Percentiles rank a stretch among this genome's conserved stretches.
These are phyloP conservation scores for Spea bombifrons DNA, from an alignment of 2,113 vertebrate species.

Conservation along the genomic window DNA sequence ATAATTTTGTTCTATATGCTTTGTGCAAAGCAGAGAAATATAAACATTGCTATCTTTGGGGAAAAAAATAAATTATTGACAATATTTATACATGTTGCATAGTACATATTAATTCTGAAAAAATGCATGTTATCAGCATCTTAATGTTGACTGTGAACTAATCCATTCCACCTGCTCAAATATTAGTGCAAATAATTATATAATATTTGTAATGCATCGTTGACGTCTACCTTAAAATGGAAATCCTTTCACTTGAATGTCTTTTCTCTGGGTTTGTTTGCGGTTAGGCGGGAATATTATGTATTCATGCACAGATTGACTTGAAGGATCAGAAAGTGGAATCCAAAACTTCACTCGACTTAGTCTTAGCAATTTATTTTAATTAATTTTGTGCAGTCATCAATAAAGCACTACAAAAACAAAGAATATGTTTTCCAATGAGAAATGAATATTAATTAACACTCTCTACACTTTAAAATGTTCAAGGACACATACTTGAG, in stretches of 20 bases:
- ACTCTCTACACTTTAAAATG: too few species aligned
- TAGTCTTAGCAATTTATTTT: conserved; percentile 60
- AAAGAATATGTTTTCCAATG: too few species aligned
- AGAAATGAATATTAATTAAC: too few species aligned
- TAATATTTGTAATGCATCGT: conserved; percentile 77
- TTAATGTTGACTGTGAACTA: conserved; percentile 94
- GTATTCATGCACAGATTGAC: conserved; percentile 70
- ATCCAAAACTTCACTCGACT: conserved; percentile 60
- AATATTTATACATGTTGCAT: conserved; percentile 78
- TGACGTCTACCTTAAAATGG: conserved; percentile 66
- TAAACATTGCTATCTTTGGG: conserved; percentile 70
- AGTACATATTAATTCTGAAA: conserved; percentile 79
- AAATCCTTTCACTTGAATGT: conserved; percentile 68
- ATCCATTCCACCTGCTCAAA: conserved; percentile 99
- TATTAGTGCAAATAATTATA: conserved; percentile 84
- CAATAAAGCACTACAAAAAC: conserved; percentile 21
- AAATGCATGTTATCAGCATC: conserved; percentile 74
- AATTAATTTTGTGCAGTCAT: conserved; percentile 58
- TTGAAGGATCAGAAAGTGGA: conserved; percentile 60
- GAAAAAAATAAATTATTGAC: conserved; percentile 75
- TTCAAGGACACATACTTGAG: too few species aligned
- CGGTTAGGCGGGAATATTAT: conserved; percentile 62
- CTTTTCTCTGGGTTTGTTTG: conserved; percentile 67
- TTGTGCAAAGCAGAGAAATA: conserved; percentile 67
- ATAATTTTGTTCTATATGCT: conserved; percentile 57